Evolutionary conservation across 2,113 vertebrate genomes (phyloP).

Genomic region (Microtus oregoni): DNA sequence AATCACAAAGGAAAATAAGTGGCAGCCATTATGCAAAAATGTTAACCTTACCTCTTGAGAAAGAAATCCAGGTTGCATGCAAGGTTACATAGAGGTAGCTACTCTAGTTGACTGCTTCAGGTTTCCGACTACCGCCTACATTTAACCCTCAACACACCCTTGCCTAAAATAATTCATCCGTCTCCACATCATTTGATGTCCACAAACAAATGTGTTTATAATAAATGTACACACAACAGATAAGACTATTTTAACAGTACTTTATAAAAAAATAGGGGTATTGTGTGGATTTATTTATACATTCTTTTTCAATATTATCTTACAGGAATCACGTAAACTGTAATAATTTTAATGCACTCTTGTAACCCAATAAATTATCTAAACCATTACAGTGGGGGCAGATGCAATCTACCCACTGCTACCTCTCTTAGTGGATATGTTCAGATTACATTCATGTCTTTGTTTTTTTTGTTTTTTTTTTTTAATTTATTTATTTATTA

Average conservation of each 20-base stretch:
- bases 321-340: neutral
- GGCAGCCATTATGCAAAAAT: neutral
- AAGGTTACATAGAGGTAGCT: rapidly evolving
- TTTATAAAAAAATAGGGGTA: neutral
- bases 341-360: neutral
- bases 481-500: no score
- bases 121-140: neutral
- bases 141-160: neutral
- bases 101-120: neutral
- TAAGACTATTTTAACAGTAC: neutral
- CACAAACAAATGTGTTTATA: neutral
- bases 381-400: neutral
- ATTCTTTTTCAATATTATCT: neutral
- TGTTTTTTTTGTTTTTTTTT: no score
- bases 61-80: neutral
- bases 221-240: no score
- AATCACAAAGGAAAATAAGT: constrained; percentile 25
- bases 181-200: neutral
- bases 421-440: neutral
- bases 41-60: neutral
- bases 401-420: neutral
- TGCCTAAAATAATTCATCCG: neutral
- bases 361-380: neutral
- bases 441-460: neutral
- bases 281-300: neutral